A percentile compares a stretch with the other conserved stretches of the same genome.
phyloP scores from a whole-genome alignment of 2,113 vertebrate genomes.

The Columba livia region DNA sequence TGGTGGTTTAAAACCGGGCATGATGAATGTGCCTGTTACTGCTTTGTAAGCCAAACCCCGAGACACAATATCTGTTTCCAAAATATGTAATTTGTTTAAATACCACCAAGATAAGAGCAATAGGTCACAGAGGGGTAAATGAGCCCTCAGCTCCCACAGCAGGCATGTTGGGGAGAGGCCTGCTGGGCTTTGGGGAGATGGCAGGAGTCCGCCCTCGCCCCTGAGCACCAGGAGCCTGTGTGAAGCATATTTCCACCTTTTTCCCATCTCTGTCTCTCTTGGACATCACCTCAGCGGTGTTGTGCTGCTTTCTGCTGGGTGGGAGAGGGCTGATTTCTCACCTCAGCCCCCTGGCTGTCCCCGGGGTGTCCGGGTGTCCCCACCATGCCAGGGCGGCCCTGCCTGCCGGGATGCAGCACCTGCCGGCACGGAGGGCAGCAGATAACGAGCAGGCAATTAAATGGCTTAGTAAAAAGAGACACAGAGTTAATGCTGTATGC shows the following conservation, averaged over 20 bases:
- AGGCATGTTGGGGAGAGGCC: accelerated
- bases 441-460: neutral
- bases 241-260: neutral
- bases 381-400: accelerated
- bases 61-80: neutral
- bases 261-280: neutral
- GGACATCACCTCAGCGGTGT: accelerated
- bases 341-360: neutral
- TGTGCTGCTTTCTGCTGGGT: neutral
- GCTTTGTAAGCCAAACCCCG: neutral
- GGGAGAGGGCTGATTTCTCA: neutral
- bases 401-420: accelerated
- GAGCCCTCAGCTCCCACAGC: neutral
- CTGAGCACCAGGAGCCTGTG: neutral
- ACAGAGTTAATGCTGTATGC: neutral
- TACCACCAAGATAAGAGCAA: neutral
- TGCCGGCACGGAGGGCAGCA: neutral
- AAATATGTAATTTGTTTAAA: neutral
- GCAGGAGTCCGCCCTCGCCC: accelerated
- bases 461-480: neutral
- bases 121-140: accelerated
- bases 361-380: accelerated
- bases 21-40: neutral
- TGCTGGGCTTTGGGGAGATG: neutral
- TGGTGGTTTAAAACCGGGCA: neutral